Base-by-base conservation (phyloP, 2,888 invertebrate species). In the Temnothorax ravouxi region DNA sequence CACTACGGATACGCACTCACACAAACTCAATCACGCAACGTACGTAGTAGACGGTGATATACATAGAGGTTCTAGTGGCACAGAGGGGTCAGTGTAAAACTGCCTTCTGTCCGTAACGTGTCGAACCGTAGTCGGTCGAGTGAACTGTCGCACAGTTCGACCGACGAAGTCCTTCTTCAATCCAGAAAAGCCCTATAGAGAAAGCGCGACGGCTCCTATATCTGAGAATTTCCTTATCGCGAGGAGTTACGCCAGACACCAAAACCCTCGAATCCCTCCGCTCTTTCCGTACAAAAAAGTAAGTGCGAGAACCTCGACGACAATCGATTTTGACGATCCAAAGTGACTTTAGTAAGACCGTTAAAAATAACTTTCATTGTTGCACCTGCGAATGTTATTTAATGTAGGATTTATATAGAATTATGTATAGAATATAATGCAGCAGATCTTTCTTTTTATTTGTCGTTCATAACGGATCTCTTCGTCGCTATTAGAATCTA, bases 1-100 rank as follows among this genome's bases (percentile, higher is more conserved):
- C 34, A 25, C 41, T 61, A 71, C 47, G 56, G 34, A 38, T 69
- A 59, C 47, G 44, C 38, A 79, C 38, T 59, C 2, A 76, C 34
- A 71, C 18, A 54, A 13, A 75, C 52, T 56, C 15, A 34, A 44
- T 82, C 86, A 87, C 84, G 88, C 88, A 86, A 89, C 84, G 85
- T 86, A 89, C 85, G 84, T 84, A 85, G 89, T 85, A 86, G 87
- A 87, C 87, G 90, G 75, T 84, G 85, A 75, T 91, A 91, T 91
- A 90, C 87, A 91, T 89, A 93, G 92, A 91, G 92, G 90, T 91
- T 92, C 93, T 91, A 91, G 91, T 87, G 87, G 90, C 91, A 34
- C 34, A 91, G 92, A 90, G 92, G 91, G 91, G 92, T 92, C 94
- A 94, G 94, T 94, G 91, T 92, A 93, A 94, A 93, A 92, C 93